These are phyloP conservation scores for Mesorhabditis belari DNA, from an alignment of 2,888 invertebrate species.

Conservation along the genomic window DNA sequence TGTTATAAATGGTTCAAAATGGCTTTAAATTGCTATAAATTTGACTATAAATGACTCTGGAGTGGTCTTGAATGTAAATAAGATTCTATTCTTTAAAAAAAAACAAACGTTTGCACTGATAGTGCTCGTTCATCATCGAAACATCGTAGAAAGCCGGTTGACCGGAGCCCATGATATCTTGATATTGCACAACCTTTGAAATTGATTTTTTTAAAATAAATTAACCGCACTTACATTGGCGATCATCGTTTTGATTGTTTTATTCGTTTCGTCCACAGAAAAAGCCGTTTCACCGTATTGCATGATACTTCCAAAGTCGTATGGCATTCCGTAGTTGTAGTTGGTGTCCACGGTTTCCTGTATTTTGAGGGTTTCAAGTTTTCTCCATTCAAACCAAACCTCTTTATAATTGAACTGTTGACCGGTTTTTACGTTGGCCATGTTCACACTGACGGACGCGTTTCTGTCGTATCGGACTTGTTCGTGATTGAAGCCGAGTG, in stretches of 20 bases:
- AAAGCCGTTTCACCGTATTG: slow-evolving; percentile 12
- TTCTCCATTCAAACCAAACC: too few species aligned
- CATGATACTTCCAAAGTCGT: slow-evolving; percentile 35
- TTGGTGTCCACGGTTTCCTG: slow-evolving; percentile 21
- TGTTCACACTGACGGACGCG: slow-evolving; percentile 5
- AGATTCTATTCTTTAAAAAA: too few species aligned
- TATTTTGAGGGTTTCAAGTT: too few species aligned
- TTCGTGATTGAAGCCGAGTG: slow-evolving; percentile 44
- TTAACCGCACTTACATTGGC: too few species aligned
- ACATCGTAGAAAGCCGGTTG: slow-evolving; percentile 37
- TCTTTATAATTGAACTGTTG: background rate
- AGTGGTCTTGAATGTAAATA: too few species aligned
- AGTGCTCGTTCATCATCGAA: slow-evolving; percentile 47
- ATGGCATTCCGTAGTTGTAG: slow-evolving; percentile 26
- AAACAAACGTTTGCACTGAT: slow-evolving; percentile 40
- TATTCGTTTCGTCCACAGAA: slow-evolving; percentile 1
- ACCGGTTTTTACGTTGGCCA: slow-evolving; percentile 5
- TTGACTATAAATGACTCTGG: too few species aligned
- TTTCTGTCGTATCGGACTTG: slow-evolving; percentile 10
- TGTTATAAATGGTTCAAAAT: too few species aligned
- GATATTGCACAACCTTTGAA: slow-evolving; percentile 26
- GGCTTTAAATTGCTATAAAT: too few species aligned
- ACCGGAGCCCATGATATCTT: slow-evolving; percentile 38
- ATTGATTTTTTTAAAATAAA: too few species aligned
- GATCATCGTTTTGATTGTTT: slow-evolving; percentile 6